Conservation (phyloP, 2,797 vertebrate species). For the Clarias pachynema region DNA sequence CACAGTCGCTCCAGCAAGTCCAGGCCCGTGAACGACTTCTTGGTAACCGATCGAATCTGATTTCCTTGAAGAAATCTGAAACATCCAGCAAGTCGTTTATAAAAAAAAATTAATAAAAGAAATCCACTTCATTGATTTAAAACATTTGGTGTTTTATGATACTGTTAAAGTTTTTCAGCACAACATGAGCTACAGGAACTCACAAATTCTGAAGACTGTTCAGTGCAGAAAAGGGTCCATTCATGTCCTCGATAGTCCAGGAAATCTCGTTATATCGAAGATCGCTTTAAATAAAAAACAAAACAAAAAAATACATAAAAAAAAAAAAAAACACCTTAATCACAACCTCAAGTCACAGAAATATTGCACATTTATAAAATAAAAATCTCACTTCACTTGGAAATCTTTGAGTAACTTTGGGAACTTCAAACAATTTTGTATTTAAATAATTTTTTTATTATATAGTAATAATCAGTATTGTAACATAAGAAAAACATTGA, state of each 20-base stretch:
- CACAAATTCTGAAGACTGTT: slow-evolving; percentile 89
- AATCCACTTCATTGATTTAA: background rate
- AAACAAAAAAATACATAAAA: slow-evolving; percentile 39
- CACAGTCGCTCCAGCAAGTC: slow-evolving; percentile 92
- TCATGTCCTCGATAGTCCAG: slow-evolving; percentile 99
- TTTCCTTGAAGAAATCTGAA: slow-evolving; percentile 90
- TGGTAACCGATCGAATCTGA: slow-evolving; percentile 93
- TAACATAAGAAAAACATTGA: background rate
- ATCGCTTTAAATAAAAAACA: slow-evolving; percentile 74
- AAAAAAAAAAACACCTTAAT: slow-evolving; percentile 54
- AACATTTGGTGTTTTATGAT: too few relatives aligned
- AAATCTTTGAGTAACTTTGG: background rate
- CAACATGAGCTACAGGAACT: slow-evolving; percentile 64
- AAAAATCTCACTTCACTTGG: background rate
- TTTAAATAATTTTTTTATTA: background rate
- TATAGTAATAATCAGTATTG: background rate
- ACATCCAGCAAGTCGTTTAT: background rate
- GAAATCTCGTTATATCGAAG: slow-evolving; percentile 96
- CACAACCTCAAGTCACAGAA: background rate
- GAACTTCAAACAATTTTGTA: background rate
- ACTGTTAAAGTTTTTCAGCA: background rate
- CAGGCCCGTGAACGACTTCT: slow-evolving; percentile 96
- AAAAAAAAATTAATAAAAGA: background rate
- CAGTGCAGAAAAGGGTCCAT: slow-evolving; percentile 92
- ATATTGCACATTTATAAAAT: background rate